These are phyloP conservation scores for Propithecus perrieri DNA, from an alignment of 2,797 vertebrate genomes.

Conservation along the genomic window DNA sequence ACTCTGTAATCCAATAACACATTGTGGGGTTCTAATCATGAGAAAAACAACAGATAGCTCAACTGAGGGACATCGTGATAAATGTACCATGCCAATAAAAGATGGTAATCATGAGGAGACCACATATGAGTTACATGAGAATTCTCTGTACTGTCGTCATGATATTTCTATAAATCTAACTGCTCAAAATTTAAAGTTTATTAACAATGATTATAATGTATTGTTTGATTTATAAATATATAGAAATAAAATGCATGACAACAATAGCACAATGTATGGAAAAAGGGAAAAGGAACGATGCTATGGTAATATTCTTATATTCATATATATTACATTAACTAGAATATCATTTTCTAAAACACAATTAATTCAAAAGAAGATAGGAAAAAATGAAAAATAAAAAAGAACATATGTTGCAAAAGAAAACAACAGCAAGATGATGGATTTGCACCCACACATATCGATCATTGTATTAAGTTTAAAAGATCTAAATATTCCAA, in stretches of 20 bases:
- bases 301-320: neutral
- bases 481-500: neutral
- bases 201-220: neutral
- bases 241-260: neutral
- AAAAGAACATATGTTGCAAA: neutral
- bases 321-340: neutral
- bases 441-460: neutral
- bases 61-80: neutral
- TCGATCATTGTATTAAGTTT: neutral
- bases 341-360: neutral
- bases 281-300: neutral
- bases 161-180: neutral
- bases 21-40: neutral
- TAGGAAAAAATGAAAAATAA: neutral
- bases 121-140: neutral
- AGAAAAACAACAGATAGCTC: neutral
- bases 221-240: neutral
- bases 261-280: neutral
- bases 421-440: neutral
- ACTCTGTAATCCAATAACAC: neutral
- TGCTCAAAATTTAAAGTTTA: neutral
- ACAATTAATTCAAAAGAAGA: neutral
- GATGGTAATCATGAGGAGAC: neutral
- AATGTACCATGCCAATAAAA: neutral
- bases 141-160: neutral